Evolutionary conservation across 1,140 invertebrate genomes (phyloP).

Genomic region (Hyles vespertilio): DNA sequence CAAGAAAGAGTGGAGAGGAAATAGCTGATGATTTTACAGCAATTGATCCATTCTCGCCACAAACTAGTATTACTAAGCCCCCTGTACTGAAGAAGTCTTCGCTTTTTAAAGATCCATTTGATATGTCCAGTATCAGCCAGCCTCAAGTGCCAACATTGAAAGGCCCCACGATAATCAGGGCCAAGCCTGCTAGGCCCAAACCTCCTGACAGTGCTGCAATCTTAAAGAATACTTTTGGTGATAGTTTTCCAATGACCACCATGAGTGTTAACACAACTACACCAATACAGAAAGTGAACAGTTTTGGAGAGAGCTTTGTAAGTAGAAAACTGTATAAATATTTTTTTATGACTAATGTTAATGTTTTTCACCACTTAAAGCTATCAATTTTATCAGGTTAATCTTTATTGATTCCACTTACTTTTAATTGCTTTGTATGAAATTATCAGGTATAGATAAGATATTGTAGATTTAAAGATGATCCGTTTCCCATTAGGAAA

Average conservation of each 20-base stretch:
- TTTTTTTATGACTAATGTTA: not conserved
- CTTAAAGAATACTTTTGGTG: slow-evolving; percentile 56
- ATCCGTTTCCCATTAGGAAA: too few relatives aligned
- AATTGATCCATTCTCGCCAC: slow-evolving; percentile 71
- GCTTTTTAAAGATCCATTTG: slow-evolving; percentile 46
- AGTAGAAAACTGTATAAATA: slow-evolving; percentile 28
- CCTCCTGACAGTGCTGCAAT: slow-evolving; percentile 76
- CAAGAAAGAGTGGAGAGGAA: slow-evolving; percentile 72
- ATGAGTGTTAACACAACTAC: slow-evolving; percentile 65
- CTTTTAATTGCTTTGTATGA: too few relatives aligned
- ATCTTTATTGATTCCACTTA: too few relatives aligned
- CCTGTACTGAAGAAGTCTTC: slow-evolving; percentile 46
- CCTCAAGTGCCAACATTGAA: slow-evolving; percentile 55
- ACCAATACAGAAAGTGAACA: slow-evolving; percentile 61
- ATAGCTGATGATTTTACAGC: slow-evolving; percentile 65
- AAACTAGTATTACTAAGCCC: slow-evolving; percentile 40
- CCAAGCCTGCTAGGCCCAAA: slow-evolving; percentile 85
- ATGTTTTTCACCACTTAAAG: not conserved
- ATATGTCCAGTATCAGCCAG: slow-evolving; percentile 63
- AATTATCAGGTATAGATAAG: too few relatives aligned
- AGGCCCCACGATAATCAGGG: slow-evolving; percentile 82
- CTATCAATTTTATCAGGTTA: not conserved
- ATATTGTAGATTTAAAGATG: too few relatives aligned
- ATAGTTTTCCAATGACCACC: slow-evolving; percentile 42
- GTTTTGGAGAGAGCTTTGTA: slow-evolving; percentile 53